Evolutionary conservation across 2,888 invertebrate genomes (phyloP), one percentile per base, ranked within the genome.

Genomic region (Beris chalybata): DNA sequence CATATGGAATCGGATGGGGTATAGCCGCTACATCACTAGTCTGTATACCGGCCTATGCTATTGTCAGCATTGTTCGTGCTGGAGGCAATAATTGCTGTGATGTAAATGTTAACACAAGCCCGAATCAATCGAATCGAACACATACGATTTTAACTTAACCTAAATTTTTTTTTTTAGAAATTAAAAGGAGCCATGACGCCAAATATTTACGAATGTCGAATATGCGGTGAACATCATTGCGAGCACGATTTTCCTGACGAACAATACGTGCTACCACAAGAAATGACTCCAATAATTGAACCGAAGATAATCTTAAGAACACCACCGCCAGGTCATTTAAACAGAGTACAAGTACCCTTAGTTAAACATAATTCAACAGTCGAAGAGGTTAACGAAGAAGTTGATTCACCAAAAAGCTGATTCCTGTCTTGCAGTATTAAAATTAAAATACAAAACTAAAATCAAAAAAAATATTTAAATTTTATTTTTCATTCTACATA

Each of bases 1-100:
- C 93, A 30, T 90, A 92, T 73, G 88, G 85, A 13, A 82, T 95
- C 61, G 95, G 95, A 52, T 95, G 95, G 95, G 83, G 87, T 72
- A 90, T 95, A 70, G 90, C 94, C 1, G 89, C 90, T 11, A 81
- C 91, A 47, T 94, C 94, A 0, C 84, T 95, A 67, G 80, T 92
- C 38, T 93, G 93, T 79, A 92, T 96, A 77, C 95, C 95, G 9
- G 86, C 89, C 61, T 90, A 91, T 77, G 92, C 92, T 48, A 78
- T 92, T 56, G 86, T 90, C 70, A 87, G 89, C 64, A 80, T 94
- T 59, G 75, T 87, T 64, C 85, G 86, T 74, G 85, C 92, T 7
- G 86, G 89, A 55, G 95, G 95, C 64, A 82, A 85, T 55, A 88
- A 83, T 69, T 83, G 91, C 66, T 81, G 84, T 77, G 88, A 92